Evolutionary conservation across 2,797 vertebrate genomes (phyloP).

Genomic region (Cygnus olor): DNA sequence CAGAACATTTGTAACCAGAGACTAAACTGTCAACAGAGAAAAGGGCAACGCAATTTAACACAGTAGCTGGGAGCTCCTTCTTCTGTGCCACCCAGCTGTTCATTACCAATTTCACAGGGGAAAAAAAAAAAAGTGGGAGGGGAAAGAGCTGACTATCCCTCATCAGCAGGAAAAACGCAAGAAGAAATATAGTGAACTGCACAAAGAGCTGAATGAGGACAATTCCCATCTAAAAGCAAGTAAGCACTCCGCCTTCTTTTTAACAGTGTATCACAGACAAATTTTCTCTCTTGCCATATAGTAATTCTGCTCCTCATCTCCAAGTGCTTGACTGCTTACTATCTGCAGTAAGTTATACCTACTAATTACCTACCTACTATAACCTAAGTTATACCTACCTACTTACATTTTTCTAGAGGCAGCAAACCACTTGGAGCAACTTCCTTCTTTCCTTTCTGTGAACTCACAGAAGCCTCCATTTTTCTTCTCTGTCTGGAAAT

Average conservation of each 20-base stretch:
- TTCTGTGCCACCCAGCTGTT: neutral
- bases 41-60: neutral
- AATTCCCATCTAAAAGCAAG: neutral
- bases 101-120: neutral
- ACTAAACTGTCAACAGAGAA: neutral
- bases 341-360: neutral
- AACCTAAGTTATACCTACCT: neutral
- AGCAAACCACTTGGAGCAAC: neutral
- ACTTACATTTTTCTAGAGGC: neutral
- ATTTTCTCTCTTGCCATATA: neutral
- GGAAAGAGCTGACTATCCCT: neutral
- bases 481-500: neutral
- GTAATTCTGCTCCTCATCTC: neutral
- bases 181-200: neutral
- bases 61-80: neutral
- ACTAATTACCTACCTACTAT: too few relatives aligned
- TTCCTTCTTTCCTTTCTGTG: neutral
- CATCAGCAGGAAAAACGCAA: neutral
- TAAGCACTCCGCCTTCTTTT: neutral
- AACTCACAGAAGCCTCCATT: neutral
- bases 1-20: neutral
- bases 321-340: neutral
- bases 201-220: neutral
- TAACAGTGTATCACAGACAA: neutral
- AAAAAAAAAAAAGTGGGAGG: fast-evolving